phyloP scores from a whole-genome alignment of 2,888 invertebrate species.

The Scaptomyza reducta region DNA sequence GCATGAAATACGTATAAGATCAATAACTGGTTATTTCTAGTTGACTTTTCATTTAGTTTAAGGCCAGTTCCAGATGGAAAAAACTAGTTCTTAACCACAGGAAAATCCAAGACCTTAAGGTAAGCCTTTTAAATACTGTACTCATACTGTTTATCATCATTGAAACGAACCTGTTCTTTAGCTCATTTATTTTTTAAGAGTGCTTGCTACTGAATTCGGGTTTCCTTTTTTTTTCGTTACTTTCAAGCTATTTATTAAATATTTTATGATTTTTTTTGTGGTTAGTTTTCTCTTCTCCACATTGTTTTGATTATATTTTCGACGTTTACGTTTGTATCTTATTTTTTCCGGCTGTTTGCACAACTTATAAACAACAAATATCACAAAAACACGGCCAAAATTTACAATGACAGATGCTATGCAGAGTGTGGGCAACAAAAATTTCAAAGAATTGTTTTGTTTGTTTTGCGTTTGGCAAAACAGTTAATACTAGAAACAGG shows the following conservation, averaged over 20 bases:
- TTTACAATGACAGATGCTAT: slow-evolving; percentile 26
- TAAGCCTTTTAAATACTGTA: not conserved
- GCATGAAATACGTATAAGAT: slow-evolving; percentile 19
- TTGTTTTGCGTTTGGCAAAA: slow-evolving; percentile 29
- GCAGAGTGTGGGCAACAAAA: slow-evolving; percentile 23
- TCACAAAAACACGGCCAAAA: slow-evolving; percentile 14
- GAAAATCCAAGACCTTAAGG: slow-evolving; percentile 23
- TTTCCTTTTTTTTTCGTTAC: not conserved
- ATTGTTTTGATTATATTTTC: slow-evolving; percentile 28
- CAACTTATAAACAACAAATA: slow-evolving; percentile 56
- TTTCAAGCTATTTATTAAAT: not conserved
- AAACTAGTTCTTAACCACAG: slow-evolving; percentile 39
- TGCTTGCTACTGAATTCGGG: not conserved
- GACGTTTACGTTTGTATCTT: slow-evolving; percentile 12
- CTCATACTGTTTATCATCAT: slow-evolving; percentile 20
- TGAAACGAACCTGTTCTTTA: slow-evolving; percentile 12
- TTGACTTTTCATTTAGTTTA: slow-evolving; percentile 36
- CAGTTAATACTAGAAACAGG: slow-evolving; percentile 1
- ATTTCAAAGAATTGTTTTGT: slow-evolving; percentile 49
- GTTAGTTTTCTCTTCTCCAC: slow-evolving; percentile 6
- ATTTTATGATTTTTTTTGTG: slow-evolving; percentile 14
- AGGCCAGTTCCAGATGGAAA: slow-evolving; percentile 7
- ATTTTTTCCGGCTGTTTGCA: slow-evolving; percentile 28
- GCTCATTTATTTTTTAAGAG: not conserved
- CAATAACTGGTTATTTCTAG: slow-evolving; percentile 35